Evolutionary conservation across 2,797 vertebrate species (phyloP), one percentile per base, ranked within the genome.

Genomic region (Distichodus sexfasciatus): DNA sequence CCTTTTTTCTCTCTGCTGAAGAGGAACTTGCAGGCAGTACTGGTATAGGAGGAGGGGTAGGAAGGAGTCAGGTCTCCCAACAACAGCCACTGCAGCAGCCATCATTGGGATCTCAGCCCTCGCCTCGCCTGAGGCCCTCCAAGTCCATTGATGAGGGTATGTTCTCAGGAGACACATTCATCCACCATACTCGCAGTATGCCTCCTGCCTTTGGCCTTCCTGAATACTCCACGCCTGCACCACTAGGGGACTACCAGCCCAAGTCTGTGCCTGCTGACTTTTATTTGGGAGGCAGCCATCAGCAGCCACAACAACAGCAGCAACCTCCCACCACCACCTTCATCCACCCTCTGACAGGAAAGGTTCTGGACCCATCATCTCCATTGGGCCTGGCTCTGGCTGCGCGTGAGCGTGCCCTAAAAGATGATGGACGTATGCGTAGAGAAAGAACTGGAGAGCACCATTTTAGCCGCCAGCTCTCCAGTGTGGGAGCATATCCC

Each of bases 101-200:
- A 23, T 70, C 88, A 74, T 82, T 89, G 5, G 83, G 75, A 75
- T 79, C 89, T 17, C 92, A 92, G 62, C 83, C 84, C 7, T 82
- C 90, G 5, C 87, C 92, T 0, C 90, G 94, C 23, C 87, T 97
- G 65, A 92, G 93, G 17, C 94, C 95, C 21, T 97, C 95, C 71
- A 97, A 96, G 59, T 96, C 94, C 64, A 96, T 97, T 12, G 95
- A 96, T 3, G 95, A 97, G 65, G 94, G 93, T 78, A 94, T 96
- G 94, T 96, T 96, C 83, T 91, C 90, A 4, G 93, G 88, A 4
- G 94, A 96, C 84, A 93, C 91, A 38, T 95, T 93, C 78, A 91
- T 94, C 72, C 94, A 95, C 57, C 91, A 91, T 79, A 88, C 88
- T 15, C 91, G 94, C 72, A 94, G 93, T 82, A 90, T 93, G 90